Evolutionary conservation across 2,797 vertebrate species (phyloP).

Genomic region (Melanotaenia boesemani): DNA sequence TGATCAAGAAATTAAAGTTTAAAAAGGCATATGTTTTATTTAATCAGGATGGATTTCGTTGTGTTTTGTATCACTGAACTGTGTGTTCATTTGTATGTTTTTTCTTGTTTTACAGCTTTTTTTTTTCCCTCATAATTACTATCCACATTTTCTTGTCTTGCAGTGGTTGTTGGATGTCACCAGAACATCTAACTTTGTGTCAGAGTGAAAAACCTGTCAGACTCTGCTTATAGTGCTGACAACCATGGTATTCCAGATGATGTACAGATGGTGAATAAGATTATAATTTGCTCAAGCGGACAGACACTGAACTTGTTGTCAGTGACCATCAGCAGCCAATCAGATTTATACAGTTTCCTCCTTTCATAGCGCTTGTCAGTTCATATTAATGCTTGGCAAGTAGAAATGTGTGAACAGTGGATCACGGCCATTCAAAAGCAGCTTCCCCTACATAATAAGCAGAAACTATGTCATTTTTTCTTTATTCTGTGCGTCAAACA

Average conservation of each 20-base stretch:
- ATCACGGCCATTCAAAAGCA: not conserved
- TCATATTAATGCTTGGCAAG: constrained; percentile 3
- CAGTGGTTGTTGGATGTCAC: not conserved
- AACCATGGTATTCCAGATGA: constrained; percentile 12
- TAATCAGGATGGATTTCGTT: not conserved
- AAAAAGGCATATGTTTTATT: not conserved
- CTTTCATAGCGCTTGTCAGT: not conserved
- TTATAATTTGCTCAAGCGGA: constrained; percentile 30
- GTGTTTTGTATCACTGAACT: not conserved
- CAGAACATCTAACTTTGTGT: not conserved
- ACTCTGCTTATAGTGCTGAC: not conserved
- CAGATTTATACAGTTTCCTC: constrained; percentile 16
- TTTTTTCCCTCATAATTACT: not conserved
- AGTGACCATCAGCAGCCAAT: constrained; percentile 20
- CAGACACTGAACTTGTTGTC: constrained; percentile 17
- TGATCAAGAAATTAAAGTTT: not conserved
- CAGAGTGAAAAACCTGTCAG: constrained; percentile 7
- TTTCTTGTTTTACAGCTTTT: not conserved
- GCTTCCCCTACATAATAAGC: not conserved
- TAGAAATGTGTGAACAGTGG: constrained; percentile 11
- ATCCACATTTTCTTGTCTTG: not conserved
- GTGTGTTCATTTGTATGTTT: not conserved
- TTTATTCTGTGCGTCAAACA: not conserved
- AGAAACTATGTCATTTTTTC: not conserved
- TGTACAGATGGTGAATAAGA: constrained; percentile 18